phyloP scores from a whole-genome alignment of 2,888 invertebrate genomes.

The Philopedon plagiatum region DNA sequence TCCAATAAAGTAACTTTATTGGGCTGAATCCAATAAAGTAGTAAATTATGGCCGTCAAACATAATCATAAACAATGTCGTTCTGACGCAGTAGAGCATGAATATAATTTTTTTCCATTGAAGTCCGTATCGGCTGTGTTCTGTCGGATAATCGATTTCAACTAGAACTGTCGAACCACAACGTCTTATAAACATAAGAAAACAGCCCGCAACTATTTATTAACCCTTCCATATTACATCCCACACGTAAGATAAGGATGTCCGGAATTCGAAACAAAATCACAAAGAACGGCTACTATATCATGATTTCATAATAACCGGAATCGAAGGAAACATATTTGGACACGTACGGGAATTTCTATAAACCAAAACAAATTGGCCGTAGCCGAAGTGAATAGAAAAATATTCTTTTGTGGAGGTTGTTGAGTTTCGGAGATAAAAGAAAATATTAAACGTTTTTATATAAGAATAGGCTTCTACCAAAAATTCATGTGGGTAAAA shows the following conservation, averaged over 20 bases:
- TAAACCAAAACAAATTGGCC: slow-evolving; percentile 36
- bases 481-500: not conserved
- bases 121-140: too few species aligned
- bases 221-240: slow-evolving; percentile 11
- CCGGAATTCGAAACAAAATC: slow-evolving; percentile 21
- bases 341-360: slow-evolving; percentile 38
- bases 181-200: too few species aligned
- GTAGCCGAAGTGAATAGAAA: slow-evolving; percentile 21
- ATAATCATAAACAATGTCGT: too few species aligned
- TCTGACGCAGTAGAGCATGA: too few species aligned
- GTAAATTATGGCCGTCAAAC: too few species aligned
- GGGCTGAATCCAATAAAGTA: too few species aligned
- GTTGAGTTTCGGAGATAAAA: slow-evolving; percentile 14
- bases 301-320: slow-evolving; percentile 27
- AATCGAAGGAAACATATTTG: slow-evolving; percentile 33
- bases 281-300: slow-evolving; percentile 23
- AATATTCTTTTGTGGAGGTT: slow-evolving; percentile 15
- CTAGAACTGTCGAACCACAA: too few species aligned
- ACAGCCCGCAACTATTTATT: slow-evolving; percentile 6
- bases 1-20: too few species aligned
- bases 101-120: too few species aligned
- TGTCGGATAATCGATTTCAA: too few species aligned
- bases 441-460: slow-evolving; percentile 17
- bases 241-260: slow-evolving; percentile 19
- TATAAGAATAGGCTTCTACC: slow-evolving; percentile 4